Conservation (phyloP, 2,797 vertebrate species). For the Spheniscus humboldti region DNA sequence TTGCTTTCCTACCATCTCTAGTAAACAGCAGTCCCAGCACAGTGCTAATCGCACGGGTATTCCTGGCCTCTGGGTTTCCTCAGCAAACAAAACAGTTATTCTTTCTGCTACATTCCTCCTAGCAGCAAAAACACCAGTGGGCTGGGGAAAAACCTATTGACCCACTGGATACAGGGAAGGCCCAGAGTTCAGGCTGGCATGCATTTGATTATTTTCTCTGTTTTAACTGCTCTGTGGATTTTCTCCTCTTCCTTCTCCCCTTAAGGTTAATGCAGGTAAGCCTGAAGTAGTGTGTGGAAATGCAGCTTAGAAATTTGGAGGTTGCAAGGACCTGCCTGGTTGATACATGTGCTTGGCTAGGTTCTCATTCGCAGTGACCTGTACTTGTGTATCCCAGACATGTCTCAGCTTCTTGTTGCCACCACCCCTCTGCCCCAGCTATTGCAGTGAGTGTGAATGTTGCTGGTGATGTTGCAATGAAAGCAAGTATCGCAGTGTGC, state of each 20-base stretch:
- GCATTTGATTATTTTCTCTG: not conserved
- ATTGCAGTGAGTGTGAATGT: not conserved
- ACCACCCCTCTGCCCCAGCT: not conserved
- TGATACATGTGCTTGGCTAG: not conserved
- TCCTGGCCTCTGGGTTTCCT: constrained; percentile 28
- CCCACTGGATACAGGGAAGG: not conserved
- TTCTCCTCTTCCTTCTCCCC: not conserved
- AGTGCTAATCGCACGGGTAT: not conserved
- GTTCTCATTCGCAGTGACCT: not conserved
- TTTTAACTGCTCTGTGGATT: not conserved
- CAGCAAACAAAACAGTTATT: not conserved
- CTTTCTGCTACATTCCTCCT: not conserved
- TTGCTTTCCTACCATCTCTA: not conserved
- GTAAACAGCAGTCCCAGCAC: not conserved
- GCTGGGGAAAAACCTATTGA: not conserved
- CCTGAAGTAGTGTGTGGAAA: not conserved
- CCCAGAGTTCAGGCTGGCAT: not conserved
- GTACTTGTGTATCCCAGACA: not conserved
- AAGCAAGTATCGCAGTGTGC: not conserved
- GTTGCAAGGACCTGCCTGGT: not conserved
- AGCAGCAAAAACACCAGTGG: not conserved
- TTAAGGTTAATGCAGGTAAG: not conserved
- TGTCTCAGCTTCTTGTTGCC: not conserved
- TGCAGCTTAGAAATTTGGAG: not conserved
- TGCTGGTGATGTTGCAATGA: not conserved